phyloP scores from a whole-genome alignment of 2,113 vertebrate species.

The Zapornia atra region DNA sequence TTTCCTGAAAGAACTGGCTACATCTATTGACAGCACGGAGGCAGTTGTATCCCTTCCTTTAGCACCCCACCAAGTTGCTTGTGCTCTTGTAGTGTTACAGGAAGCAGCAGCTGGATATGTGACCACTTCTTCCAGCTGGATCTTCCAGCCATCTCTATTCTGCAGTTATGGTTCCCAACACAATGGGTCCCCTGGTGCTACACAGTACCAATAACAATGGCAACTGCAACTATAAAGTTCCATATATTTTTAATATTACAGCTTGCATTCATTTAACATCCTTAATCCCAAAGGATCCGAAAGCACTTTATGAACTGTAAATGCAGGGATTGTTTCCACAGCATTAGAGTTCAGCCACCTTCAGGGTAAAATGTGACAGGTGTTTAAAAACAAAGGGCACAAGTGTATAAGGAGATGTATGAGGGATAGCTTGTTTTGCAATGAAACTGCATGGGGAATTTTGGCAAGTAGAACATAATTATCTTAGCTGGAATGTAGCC shows the following conservation, averaged over 20 bases:
- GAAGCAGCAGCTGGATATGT: neutral
- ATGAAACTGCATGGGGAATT: neutral
- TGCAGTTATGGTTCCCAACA: neutral
- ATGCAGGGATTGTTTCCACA: neutral
- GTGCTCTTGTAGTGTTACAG: neutral
- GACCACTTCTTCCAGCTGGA: neutral
- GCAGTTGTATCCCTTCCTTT: neutral
- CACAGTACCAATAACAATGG: neutral
- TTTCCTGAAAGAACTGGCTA: neutral
- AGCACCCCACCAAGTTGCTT: neutral
- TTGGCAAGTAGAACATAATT: neutral
- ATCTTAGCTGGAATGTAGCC: neutral
- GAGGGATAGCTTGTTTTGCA: neutral
- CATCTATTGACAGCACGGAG: neutral
- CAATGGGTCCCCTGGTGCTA: neutral
- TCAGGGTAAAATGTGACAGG: neutral
- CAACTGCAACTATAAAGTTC: neutral
- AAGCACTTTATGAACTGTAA: slow-evolving; percentile 3
- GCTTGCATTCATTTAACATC: neutral
- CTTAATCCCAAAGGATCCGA: neutral
- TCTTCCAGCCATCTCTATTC: neutral
- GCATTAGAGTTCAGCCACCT: neutral
- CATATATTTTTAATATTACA: slow-evolving; percentile 35
- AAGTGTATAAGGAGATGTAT: neutral
- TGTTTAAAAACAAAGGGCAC: neutral